Conservation (phyloP, 2,113 vertebrate genomes). For the Poicephalus gulielmi region DNA sequence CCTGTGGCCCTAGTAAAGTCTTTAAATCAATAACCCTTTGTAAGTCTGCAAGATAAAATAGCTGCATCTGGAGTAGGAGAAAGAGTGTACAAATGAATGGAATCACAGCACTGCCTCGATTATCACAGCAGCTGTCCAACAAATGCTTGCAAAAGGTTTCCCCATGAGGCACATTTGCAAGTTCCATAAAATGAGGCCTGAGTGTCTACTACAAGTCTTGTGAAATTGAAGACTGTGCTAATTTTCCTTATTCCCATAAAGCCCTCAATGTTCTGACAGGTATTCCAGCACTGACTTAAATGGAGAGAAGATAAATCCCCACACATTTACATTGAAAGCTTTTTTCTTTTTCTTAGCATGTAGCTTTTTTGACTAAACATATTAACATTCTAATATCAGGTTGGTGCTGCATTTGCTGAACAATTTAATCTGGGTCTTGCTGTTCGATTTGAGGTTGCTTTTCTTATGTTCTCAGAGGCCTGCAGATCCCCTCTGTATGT, state of each 20-base stretch:
- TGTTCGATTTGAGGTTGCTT: background rate
- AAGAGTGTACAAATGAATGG: rapidly evolving
- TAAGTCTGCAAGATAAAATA: background rate
- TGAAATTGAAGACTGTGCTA: background rate
- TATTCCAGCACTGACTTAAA: background rate
- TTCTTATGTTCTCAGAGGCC: background rate
- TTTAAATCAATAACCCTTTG: background rate
- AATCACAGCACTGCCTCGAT: background rate
- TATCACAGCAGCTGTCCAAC: background rate
- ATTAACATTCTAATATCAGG: background rate
- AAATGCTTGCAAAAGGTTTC: background rate
- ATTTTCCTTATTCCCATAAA: background rate
- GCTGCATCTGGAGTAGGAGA: background rate
- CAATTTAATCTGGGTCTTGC: background rate
- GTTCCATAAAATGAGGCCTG: background rate
- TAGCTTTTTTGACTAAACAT: background rate
- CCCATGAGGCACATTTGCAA: background rate
- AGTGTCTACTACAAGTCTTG: background rate
- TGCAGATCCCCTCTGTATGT: background rate
- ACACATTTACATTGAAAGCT: background rate
- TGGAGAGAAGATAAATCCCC: background rate
- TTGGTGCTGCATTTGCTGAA: background rate
- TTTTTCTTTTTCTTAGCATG: background rate
- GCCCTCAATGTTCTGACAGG: background rate
- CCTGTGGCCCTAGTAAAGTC: background rate